Evolutionary conservation across 2,113 vertebrate genomes (phyloP), one percentile per base, ranked within the genome.

Genomic region (Hyperoodon ampullatus): DNA sequence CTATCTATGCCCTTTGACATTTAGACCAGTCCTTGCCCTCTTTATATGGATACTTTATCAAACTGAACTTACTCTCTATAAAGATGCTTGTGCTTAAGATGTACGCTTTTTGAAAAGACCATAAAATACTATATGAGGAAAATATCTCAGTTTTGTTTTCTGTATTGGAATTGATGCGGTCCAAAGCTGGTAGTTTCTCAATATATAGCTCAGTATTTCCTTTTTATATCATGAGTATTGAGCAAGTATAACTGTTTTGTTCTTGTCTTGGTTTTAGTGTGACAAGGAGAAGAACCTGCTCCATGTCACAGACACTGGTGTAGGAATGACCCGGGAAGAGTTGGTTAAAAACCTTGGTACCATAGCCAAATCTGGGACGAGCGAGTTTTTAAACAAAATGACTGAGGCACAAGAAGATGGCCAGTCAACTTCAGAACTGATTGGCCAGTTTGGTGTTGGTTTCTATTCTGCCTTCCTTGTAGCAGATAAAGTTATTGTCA

Each of bases 211-310:
- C 42, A 66, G 42, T 28, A n/a, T 42, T 87, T 63, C 39, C 21
- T 58, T 89, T 39, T 13, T 26, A 42, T 81, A 7, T 8, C 10
- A 2, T 93, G 35, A 86, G 12, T 71, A 30, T 33, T 30, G 70
- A 89, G 30, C 18, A 65, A 15, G n/a, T 28, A 1, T 42, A 90
- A 95, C 39, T 71, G 2, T 77, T 81, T 70, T 94, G 35, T 86
- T 26, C 23, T 70, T 93, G 0, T 83, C 90, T 96, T 91, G 50
- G 11, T 94, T 97, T 87, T 4, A 99, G 99, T 99, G 99, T 96
- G 99, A 99, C 97, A 99, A 99, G 97, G 99, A 99, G 96, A 99
- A 99, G 99, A 99, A 99, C 96, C 99, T 99, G 99, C 99, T 99
- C 44, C 99, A 99, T 61, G 99, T 99, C 98, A 99, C 99, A 30